phyloP scores from a whole-genome alignment of 2,888 invertebrate species.

The Mesorhabditis sp. region DNA sequence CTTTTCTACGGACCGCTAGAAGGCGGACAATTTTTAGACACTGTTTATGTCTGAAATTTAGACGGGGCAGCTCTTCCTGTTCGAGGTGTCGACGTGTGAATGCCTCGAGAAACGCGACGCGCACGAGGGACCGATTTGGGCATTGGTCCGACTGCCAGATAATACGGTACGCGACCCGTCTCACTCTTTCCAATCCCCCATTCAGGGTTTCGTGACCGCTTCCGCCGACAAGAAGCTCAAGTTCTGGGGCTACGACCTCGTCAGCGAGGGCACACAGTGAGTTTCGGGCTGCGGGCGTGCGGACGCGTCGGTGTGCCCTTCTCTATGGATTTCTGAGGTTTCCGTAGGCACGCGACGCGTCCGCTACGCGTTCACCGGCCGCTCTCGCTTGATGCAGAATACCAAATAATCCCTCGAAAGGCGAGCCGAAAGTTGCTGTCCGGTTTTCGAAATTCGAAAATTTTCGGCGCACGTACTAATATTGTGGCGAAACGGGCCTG shows the following conservation, averaged over 20 bases:
- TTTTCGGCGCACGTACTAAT: too few relatives aligned
- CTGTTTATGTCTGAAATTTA: constrained; percentile 33
- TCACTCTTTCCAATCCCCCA: constrained; percentile 63
- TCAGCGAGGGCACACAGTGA: constrained; percentile 28
- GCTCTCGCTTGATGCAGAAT: too few relatives aligned
- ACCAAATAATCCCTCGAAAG: too few relatives aligned
- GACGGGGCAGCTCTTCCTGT: constrained; percentile 59
- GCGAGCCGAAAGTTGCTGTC: too few relatives aligned
- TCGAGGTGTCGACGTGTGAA: constrained; percentile 78
- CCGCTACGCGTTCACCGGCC: too few relatives aligned
- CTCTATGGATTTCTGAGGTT: too few relatives aligned
- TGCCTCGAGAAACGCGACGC: constrained; percentile 74
- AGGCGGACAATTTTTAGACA: background rate
- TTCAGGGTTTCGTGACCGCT: constrained; percentile 68
- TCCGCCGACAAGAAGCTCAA: constrained; percentile 85
- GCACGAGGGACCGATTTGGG: constrained; percentile 77
- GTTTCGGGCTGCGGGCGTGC: background rate
- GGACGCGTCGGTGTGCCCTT: too few relatives aligned
- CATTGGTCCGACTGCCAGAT: constrained; percentile 76
- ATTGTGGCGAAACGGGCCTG: too few relatives aligned
- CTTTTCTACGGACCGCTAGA: too few relatives aligned
- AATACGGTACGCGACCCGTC: constrained; percentile 64
- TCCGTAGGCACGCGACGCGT: too few relatives aligned
- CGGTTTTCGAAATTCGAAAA: too few relatives aligned
- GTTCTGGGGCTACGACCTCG: constrained; percentile 86